Evolutionary conservation across 2,113 vertebrate genomes (phyloP).

Genomic region (Leiothrix lutea): DNA sequence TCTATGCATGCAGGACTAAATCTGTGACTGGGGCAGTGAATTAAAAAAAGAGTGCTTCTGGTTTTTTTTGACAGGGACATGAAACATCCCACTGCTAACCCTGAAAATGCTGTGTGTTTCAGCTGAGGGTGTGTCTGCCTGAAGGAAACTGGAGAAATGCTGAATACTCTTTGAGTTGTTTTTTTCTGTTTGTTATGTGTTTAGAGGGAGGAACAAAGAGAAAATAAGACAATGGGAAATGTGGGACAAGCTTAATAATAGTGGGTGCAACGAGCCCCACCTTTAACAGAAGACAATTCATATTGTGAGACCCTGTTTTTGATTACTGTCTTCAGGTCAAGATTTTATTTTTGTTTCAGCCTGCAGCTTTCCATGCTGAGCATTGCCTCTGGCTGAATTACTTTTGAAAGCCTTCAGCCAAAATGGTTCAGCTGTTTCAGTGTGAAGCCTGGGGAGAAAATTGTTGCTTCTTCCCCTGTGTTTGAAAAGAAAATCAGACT

Average conservation of each 20-base stretch:
- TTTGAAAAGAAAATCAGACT: neutral
- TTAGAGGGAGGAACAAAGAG: conserved; percentile 49
- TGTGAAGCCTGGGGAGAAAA: neutral
- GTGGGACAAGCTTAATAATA: neutral
- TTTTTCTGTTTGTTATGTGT: conserved; percentile 19
- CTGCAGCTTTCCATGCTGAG: conserved; percentile 11
- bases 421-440: conserved; percentile 17
- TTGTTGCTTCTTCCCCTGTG: neutral
- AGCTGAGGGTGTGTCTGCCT: conserved; percentile 25
- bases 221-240: conserved; percentile 39
- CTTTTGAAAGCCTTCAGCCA: neutral
- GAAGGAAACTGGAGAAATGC: neutral
- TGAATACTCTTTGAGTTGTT: neutral
- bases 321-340: neutral
- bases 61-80: neutral
- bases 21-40: neutral
- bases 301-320: neutral
- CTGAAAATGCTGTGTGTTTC: neutral
- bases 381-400: neutral
- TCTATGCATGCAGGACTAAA: neutral
- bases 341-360: neutral
- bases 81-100: neutral
- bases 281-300: conserved; percentile 10
- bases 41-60: neutral
- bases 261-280: neutral